Evolutionary conservation across 2,888 invertebrate species (phyloP).

Genomic region (Myathropa florea): DNA sequence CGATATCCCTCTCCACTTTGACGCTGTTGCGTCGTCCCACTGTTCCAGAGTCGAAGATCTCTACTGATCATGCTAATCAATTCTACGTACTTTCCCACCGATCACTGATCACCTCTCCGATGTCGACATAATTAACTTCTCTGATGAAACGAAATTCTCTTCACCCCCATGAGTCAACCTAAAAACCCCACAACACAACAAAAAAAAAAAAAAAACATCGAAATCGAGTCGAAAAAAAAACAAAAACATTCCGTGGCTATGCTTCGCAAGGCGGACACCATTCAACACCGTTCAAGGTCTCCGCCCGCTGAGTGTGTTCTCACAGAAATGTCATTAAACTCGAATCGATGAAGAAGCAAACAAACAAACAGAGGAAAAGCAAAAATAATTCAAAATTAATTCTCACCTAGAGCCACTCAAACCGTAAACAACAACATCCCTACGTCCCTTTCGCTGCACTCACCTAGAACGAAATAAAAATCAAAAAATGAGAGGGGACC

Average conservation of each 20-base stretch:
- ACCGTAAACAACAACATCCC: background rate
- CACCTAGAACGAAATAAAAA: conserved; percentile 36
- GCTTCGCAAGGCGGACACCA: conserved; percentile 9
- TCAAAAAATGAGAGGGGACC: background rate
- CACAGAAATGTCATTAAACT: conserved; percentile 17
- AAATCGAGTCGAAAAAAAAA: background rate
- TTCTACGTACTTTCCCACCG: too few relatives aligned
- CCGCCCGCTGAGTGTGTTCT: conserved; percentile 8
- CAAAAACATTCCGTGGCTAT: conserved; percentile 45
- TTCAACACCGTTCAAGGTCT: background rate
- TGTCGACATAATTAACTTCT: too few relatives aligned
- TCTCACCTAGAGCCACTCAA: conserved; percentile 23
- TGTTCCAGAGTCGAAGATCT: too few relatives aligned
- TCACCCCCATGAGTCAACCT: too few relatives aligned
- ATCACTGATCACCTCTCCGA: too few relatives aligned
- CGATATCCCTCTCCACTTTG: too few relatives aligned
- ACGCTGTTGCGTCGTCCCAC: too few relatives aligned
- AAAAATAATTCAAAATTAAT: background rate
- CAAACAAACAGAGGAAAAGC: background rate
- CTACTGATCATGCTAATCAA: too few relatives aligned
- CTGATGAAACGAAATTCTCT: too few relatives aligned
- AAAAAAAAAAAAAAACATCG: background rate
- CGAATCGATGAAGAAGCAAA: background rate
- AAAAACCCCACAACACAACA: background rate
- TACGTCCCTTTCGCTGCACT: background rate